phyloP scores from a whole-genome alignment of 2,113 vertebrate species.

The Callipepla californica region DNA sequence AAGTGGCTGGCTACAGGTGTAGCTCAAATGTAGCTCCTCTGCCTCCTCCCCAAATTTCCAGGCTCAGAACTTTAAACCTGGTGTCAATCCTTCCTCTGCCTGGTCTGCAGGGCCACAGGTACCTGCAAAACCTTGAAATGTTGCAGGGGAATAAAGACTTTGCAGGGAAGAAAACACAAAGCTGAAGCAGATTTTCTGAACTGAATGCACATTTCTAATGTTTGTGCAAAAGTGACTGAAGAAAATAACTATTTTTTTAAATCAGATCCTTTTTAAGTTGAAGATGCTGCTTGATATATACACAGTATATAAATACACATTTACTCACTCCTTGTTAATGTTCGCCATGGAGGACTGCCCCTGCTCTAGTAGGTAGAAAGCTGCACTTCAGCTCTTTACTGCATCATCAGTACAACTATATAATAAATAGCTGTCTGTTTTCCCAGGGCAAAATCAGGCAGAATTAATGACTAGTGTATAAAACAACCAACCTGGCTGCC shows the following conservation, averaged over 20 bases:
- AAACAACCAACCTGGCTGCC: background rate
- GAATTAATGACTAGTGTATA: background rate
- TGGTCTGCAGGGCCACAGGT: background rate
- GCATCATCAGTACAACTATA: background rate
- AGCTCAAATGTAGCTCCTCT: background rate
- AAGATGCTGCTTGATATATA: background rate
- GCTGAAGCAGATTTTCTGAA: slow-evolving; percentile 2
- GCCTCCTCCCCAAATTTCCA: background rate
- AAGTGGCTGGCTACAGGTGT: background rate
- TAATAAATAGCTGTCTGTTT: background rate
- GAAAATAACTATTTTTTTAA: background rate
- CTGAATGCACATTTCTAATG: background rate
- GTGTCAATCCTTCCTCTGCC: background rate
- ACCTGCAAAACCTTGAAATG: background rate
- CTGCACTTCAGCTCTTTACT: background rate
- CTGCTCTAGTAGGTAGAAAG: background rate
- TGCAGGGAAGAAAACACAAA: background rate
- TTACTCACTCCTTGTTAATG: background rate
- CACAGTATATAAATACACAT: background rate
- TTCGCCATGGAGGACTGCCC: background rate
- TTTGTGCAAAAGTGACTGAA: background rate
- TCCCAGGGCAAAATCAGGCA: background rate
- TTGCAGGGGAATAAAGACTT: background rate
- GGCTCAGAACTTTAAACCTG: background rate
- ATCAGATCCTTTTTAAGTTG: fast-evolving